Evolutionary conservation across 2,113 vertebrate species (phyloP).

Genomic region (Xenopus laevis): DNA sequence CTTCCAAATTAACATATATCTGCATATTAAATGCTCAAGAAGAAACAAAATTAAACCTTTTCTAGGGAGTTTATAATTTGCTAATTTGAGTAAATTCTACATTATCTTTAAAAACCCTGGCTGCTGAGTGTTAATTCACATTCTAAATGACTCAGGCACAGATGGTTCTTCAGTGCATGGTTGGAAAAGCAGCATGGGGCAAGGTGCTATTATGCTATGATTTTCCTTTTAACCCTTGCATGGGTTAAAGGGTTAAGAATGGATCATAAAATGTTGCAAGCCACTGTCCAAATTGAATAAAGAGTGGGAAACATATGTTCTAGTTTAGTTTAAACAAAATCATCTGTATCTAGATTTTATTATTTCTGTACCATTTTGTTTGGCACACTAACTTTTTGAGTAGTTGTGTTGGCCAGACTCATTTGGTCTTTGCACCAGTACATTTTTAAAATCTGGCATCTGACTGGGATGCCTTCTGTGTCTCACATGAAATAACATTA

Average conservation of each 20-base stretch:
- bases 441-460: background rate
- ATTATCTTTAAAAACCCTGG: constrained; percentile 17
- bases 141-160: constrained; percentile 18
- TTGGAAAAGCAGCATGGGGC: constrained; percentile 10
- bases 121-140: constrained; percentile 37
- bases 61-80: constrained; percentile 37
- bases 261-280: background rate
- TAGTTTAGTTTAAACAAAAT: too few species aligned
- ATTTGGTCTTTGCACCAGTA: background rate
- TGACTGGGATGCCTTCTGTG: too few species aligned
- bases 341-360: too few species aligned
- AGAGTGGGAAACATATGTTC: background rate
- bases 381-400: background rate
- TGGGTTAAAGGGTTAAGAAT: constrained; percentile 13
- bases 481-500: too few species aligned
- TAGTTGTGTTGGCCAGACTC: background rate
- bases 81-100: constrained; percentile 37
- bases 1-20: constrained; percentile 27
- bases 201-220: constrained; percentile 2
- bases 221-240: constrained; percentile 9
- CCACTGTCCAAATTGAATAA: background rate
- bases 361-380: background rate
- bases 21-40: constrained; percentile 36
- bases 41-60: constrained; percentile 10
- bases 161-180: constrained; percentile 4